These are phyloP conservation scores for Sarcophaga variegata DNA, from an alignment of 2,888 invertebrate species.

Conservation along the genomic window DNA sequence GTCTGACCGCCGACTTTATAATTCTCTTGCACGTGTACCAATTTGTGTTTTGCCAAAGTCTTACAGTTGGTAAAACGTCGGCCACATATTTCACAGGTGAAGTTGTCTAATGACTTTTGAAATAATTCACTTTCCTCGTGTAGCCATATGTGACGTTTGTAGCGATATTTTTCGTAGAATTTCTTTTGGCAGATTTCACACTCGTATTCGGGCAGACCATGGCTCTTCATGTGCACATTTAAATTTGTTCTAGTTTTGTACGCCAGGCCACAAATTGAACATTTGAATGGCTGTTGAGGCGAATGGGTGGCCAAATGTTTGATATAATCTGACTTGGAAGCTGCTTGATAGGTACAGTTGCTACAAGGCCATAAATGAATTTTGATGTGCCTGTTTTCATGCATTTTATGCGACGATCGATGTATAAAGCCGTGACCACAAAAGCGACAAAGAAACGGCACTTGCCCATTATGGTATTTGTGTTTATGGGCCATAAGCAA, in stretches of 20 bases:
- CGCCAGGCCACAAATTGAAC: constrained; percentile 50
- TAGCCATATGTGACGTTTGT: constrained; percentile 59
- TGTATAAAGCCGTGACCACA: constrained; percentile 56
- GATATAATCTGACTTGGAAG: constrained; percentile 49
- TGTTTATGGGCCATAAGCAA: constrained; percentile 53
- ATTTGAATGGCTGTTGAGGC: constrained; percentile 38
- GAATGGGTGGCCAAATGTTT: constrained; percentile 57
- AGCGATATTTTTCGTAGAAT: constrained; percentile 61
- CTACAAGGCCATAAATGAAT: constrained; percentile 53
- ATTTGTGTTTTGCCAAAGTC: constrained; percentile 49
- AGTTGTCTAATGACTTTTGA: constrained; percentile 36
- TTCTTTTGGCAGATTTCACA: constrained; percentile 56
- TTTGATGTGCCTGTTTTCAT: constrained; percentile 56
- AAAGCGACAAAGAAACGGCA: constrained; percentile 50
- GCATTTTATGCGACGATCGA: constrained; percentile 49
- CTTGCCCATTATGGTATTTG: constrained; percentile 51
- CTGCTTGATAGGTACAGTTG: constrained; percentile 44
- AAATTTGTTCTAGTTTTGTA: constrained; percentile 58
- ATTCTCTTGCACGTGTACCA: constrained; percentile 40
- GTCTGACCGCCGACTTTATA: constrained; percentile 1
- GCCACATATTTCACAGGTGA: constrained; percentile 51
- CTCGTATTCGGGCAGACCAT: constrained; percentile 42
- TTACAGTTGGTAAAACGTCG: constrained; percentile 42
- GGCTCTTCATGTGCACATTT: constrained; percentile 53
- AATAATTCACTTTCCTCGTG: constrained; percentile 31